Base-by-base conservation (phyloP, 2,113 vertebrate species). In the Rhinopomastus cyanomelas region DNA sequence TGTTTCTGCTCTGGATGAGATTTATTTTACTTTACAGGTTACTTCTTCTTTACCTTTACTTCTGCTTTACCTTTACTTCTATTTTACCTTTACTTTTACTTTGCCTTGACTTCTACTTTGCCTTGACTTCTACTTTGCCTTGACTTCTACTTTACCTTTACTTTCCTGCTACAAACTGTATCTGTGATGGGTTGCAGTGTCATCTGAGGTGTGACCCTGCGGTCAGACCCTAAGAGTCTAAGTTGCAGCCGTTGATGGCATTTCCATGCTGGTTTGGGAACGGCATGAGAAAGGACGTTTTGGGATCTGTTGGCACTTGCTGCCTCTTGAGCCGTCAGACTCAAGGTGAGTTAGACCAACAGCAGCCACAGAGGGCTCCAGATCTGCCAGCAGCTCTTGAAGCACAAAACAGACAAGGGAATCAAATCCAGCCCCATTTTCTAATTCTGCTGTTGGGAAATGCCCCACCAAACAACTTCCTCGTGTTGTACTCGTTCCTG, bases 391-490 rank as follows among this genome's bases (percentile, higher is more conserved):
- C 74, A 75, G 42, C 32, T 80, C 80, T 36, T 36, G 29, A 81
- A 85, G 78, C 29, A 69, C 56, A 69, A 12, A n/a, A 62, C 85
- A 83, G 27, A 59, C 13, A 39, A 0, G 0, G 57, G 59, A 73
- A 13, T 42, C 30, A 55, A 79, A 88, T 56, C 37, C 64, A 76
- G 72, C 11, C 34, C 42, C 23, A 26, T 60, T 88, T 95, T 80
- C 89, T 46, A 92, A 93, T 68, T 85, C 88, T 89, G 60, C 84
- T 94, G 74, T 94, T 95, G 95, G 90, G 92, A 97, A 97, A 95
- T 94, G 96, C 85, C 67, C 92, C 16, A 1, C 65, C 59, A 96
- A 97, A 96, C 91, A 57, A 97, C 89, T 94, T 97, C 93, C 95
- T 91, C 36, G 36, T 1, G 1, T 91, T 44, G 3, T 71, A 96